Percentiles rank a stretch among this genome's conserved stretches.
Conservation (phyloP, 1,140 invertebrate species). For the Trypoxylus dichotomus region DNA sequence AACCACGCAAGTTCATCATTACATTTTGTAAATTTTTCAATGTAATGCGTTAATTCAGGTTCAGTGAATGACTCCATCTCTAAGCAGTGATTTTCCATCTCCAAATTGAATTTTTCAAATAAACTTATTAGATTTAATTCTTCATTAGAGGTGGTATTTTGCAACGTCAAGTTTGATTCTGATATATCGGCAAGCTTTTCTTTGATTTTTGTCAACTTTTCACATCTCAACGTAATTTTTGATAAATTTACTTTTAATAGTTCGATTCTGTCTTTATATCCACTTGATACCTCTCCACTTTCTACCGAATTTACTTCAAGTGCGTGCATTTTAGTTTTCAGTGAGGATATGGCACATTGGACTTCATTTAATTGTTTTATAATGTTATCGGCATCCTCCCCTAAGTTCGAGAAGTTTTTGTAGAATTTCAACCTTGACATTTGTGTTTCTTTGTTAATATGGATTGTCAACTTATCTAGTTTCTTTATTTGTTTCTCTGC, state of each 20-base stretch:
- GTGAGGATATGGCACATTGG: slow-evolving; percentile 3
- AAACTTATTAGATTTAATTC: slow-evolving; percentile 26
- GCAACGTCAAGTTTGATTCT: slow-evolving; percentile 29
- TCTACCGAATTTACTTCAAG: background rate
- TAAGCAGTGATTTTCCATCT: slow-evolving; percentile 11
- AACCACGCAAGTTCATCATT: background rate
- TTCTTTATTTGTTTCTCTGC: slow-evolving; percentile 33
- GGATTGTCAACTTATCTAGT: slow-evolving; percentile 31
- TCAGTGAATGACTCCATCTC: slow-evolving; percentile 17
- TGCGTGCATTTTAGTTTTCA: slow-evolving; percentile 29
- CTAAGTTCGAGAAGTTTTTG: slow-evolving; percentile 14
- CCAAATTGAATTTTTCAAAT: slow-evolving; percentile 10
- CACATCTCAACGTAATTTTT: slow-evolving; percentile 28
- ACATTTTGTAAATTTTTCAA: slow-evolving; percentile 9
- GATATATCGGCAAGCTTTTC: slow-evolving; percentile 30
- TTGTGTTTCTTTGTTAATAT: slow-evolving; percentile 32
- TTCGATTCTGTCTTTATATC: background rate
- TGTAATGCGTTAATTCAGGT: background rate
- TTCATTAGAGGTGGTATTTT: slow-evolving; percentile 22
- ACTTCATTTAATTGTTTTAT: slow-evolving; percentile 29
- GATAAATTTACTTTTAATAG: slow-evolving; percentile 5
- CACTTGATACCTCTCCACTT: background rate
- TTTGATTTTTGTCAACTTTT: slow-evolving; percentile 32
- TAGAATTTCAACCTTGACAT: slow-evolving; percentile 33
- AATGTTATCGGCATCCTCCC: slow-evolving; percentile 25